Base-by-base conservation (phyloP, 1,140 invertebrate genomes). In the Dufourea novaeangliae region DNA sequence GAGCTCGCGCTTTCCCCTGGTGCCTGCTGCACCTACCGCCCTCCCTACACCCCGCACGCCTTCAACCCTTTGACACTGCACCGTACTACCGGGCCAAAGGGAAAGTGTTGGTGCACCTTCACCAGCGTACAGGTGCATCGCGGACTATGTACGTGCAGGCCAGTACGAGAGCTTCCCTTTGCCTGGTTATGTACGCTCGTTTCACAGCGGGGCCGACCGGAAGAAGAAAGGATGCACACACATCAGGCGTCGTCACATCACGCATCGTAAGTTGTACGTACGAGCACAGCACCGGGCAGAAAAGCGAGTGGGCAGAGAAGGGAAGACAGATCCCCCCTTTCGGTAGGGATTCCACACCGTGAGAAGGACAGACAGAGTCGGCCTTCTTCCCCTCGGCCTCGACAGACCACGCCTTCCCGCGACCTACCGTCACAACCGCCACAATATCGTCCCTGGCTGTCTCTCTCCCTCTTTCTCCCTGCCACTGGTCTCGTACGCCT, bases 41-140 rank as follows among this genome's bases (percentile, higher is more conserved):
- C 84, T 69, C 68, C 63, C 70, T 82, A n/a, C n/a, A n/a, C n/a
- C n/a, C n/a, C 80, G 83, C 79, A 85, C 84, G 88, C 88, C 82
- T 87, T 83, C 82, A 69, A 74, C 89, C 85, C 88, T 90, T 91
- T 89, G 79, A 88, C 84, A 84, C 82, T 81, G 80, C 46, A 83
- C 52, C 74, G 68, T 67, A 69, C 74, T 72, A 75, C 64, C 61
- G 62, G 71, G 64, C 64, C 68, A 32, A 70, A 34, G 61, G 68
- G 75, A 75, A 75, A 80, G 83, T 84, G 74, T 76, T 82, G 67
- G 82, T 83, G 59, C 67, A 70, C 73, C 54, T 39, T 52, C 66
- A 75, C 64, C 29, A 46, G 17, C 67, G 56, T 20, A 34, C 17
- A 41, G 77, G 44, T 84, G 79, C 72, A 84, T 69, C 59, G 52